Base-by-base conservation (phyloP, 2,797 vertebrate species). In the Labroides dimidiatus region DNA sequence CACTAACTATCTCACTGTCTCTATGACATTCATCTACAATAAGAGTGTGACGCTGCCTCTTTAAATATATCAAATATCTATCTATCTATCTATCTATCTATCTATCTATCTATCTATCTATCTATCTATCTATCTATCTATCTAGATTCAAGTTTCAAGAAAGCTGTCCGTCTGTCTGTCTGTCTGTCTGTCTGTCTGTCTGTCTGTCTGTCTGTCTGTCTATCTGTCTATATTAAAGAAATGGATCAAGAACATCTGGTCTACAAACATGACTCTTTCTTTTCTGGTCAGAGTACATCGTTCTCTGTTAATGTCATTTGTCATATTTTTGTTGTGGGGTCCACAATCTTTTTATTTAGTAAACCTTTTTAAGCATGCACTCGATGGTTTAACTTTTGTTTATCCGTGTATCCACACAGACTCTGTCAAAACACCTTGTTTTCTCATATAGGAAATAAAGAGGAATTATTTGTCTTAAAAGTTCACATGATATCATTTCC, bases 11-110 rank as follows among this genome's bases (percentile, higher is more conserved):
- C 10, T 39, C 4, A 30, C 47, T 1, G 60, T 81, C 73, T 78
- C 62, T 69, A 41, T 70, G 44, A 76, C 62, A 58, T 66, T 75
- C 69, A 69, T 69, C 77, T 59, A 68, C 57, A 69, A 8, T n/a
- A 75, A 39, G 2, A 72, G 68, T 55, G 36, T 12, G 12, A 55
- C 52, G 60, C 49, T 49, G 13, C 6, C 44, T 64, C 44, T 53
- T 71, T 52, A 21, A 21, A 57, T 55, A 47, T 17, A 44, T 54
- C 41, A 19, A 56, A n/a, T 27, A 6, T 33, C 27, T 27, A 27
- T 27, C 27, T 3, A 27, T 27, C 27, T 41, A 13, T 49, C 16
- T 30, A 39, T 66, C 43, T 33, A 37, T 64, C 52, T 30, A 33
- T 73, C 45, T 20, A 20, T 41, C 27, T 27, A 30, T 48, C 21